These are phyloP conservation scores for Ptyas mucosa DNA, from an alignment of 2,113 vertebrate genomes.

Conservation along the genomic window DNA sequence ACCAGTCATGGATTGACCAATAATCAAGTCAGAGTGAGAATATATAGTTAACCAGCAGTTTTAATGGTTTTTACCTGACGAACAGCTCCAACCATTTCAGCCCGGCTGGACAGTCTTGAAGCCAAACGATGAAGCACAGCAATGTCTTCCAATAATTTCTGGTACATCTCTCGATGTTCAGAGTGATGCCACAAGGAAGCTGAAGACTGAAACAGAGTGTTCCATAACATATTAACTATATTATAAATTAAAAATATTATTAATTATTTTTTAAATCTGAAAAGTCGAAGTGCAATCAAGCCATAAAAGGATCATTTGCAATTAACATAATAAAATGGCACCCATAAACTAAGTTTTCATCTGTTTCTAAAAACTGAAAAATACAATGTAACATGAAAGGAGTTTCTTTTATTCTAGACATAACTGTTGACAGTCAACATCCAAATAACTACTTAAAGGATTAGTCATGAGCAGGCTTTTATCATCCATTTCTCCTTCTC, in stretches of 20 bases:
- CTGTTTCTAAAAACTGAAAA: neutral
- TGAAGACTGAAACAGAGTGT: slow-evolving; percentile 74
- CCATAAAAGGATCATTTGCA: rapidly evolving
- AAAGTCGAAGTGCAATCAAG: neutral
- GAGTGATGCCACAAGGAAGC: slow-evolving; percentile 85
- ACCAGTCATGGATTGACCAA: neutral
- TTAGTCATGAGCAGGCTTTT: neutral
- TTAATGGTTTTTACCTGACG: slow-evolving; percentile 79
- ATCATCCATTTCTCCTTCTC: neutral
- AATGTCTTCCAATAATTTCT: slow-evolving; percentile 87
- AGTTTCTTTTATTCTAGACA: neutral
- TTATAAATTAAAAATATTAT: neutral
- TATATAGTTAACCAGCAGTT: neutral
- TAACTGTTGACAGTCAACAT: neutral
- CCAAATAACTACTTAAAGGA: neutral
- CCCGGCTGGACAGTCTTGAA: slow-evolving; percentile 87
- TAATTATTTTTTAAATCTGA: neutral
- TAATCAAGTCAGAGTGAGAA: neutral
- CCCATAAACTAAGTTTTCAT: neutral
- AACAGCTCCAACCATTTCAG: slow-evolving; percentile 92
- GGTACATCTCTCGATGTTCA: slow-evolving; percentile 91
- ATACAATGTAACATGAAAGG: neutral
- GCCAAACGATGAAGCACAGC: slow-evolving; percentile 84
- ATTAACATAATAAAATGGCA: neutral
- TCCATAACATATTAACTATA: neutral